Base-by-base conservation (phyloP, 2,888 invertebrate species). In the Erebia ligea region DNA sequence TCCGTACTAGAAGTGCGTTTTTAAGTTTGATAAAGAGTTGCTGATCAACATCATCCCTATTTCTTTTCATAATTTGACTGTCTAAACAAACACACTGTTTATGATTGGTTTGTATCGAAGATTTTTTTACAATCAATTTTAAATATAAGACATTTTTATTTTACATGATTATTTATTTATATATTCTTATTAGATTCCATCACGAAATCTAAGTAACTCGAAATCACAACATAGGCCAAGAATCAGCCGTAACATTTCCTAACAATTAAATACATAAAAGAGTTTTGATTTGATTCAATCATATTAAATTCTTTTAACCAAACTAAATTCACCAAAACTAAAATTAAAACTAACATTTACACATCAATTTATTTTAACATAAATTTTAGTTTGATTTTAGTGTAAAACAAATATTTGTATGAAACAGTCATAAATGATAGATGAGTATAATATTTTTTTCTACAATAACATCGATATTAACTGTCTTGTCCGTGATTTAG, bases 261-360 rank as follows among this genome's bases (percentile, higher is more conserved):
- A 65, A 59, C 61, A 34, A 71, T 75, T 73, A 68, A 66, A 73
- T 76, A 77, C 76, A 74, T 42, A 69, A 58, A 58, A 45, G 21
- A 21, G 25, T 59, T n/a, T 11, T 9, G 17, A 17, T 11, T 45
- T n/a, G 25, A 19, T 1, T 45, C 45, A 45, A 17, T 17, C n/a
- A n/a, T 42, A 59, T 11, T 11, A 40, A 59, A 59, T 40, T 42
- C 3, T 59, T 10, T 42, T 59, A 10, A 34, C 34, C 21, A 15
- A 57, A 57, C 21, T 57, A 8, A 13, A 57, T 48, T 48, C 13
- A 48, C 34, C 19, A 13, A 57, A 57, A 57, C 25, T 57, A 40
- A 40, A 34, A 52, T 4, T 9, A 17, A 52, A n/a, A 52, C n/a
- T 3, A 50, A 19, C 1, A 17, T 3, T 54, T 52, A 17, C n/a